Percentiles rank a stretch among this genome's conserved stretches.
These are phyloP conservation scores for Genyomyrus donnyi DNA, from an alignment of 2,113 vertebrate genomes.

Conservation along the genomic window DNA sequence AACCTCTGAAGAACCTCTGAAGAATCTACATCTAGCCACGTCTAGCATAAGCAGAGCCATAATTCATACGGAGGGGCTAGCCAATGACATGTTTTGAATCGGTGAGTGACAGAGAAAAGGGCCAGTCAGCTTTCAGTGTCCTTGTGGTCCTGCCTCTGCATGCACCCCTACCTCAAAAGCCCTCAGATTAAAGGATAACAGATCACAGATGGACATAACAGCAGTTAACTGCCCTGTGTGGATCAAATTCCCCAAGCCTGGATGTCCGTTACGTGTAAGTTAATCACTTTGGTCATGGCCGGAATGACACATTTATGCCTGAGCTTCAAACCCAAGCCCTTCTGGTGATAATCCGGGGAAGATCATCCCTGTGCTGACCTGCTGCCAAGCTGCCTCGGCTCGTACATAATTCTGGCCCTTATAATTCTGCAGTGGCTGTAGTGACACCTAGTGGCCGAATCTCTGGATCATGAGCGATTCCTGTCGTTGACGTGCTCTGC, in stretches of 20 bases:
- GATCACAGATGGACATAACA: not conserved
- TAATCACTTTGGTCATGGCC: not conserved
- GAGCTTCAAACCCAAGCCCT: not conserved
- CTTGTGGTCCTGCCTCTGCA: not conserved
- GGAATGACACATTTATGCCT: not conserved
- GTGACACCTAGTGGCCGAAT: constrained; percentile 25
- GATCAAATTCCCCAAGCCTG: not conserved
- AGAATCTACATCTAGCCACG: not conserved
- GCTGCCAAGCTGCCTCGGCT: not conserved
- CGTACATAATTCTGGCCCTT: not conserved
- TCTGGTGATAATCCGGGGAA: not conserved
- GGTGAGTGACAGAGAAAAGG: not conserved
- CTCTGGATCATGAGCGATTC: not conserved
- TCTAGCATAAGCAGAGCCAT: not conserved
- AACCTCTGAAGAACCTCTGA: not conserved
- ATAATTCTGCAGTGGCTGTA: constrained; percentile 2
- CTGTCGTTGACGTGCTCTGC: not conserved
- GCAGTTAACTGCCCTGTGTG: not conserved
- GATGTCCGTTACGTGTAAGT: not conserved
- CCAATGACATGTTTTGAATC: not conserved
- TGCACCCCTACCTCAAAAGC: not conserved
- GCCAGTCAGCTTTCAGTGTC: not conserved
- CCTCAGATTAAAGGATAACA: not conserved
- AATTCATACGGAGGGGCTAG: not conserved
- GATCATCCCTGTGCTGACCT: not conserved